Evolutionary conservation across 2,113 vertebrate genomes (phyloP).

Genomic region (Andinoacara biseriatus): DNA sequence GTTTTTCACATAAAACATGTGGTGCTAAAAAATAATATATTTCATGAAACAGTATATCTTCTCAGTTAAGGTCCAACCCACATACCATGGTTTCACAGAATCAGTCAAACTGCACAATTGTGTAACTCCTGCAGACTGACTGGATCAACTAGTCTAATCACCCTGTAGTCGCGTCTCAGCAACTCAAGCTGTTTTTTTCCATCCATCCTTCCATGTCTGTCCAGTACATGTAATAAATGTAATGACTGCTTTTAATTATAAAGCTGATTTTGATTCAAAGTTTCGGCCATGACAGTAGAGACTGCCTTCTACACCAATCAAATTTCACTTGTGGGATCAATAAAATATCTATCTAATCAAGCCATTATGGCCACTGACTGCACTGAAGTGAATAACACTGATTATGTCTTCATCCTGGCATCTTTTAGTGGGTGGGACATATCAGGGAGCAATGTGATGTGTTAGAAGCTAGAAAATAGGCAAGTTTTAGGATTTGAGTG

Average conservation of each 20-base stretch:
- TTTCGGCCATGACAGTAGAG: neutral
- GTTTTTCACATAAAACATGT: slow-evolving; percentile 35
- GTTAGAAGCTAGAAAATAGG: no score
- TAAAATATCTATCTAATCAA: no score
- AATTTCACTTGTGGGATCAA: no score
- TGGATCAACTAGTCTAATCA: slow-evolving; percentile 6
- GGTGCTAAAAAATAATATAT: neutral
- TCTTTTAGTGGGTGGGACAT: no score
- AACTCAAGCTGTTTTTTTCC: neutral
- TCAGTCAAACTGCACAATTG: slow-evolving; percentile 23
- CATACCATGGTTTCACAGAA: slow-evolving; percentile 28
- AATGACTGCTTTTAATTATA: neutral
- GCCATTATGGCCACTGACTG: no score
- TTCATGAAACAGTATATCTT: neutral
- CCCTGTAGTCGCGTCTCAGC: neutral
- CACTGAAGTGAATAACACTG: no score
- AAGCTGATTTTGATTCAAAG: neutral
- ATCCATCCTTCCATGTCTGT: neutral
- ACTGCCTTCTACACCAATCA: neutral
- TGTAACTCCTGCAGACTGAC: slow-evolving; percentile 18
- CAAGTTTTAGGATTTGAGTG: no score
- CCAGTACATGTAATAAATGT: neutral
- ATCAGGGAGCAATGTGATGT: no score
- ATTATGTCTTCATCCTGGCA: no score
- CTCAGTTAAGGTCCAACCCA: neutral